These are phyloP conservation scores for Mythimna lalbum DNA, from an alignment of 2,888 invertebrate species.

Conservation along the genomic window DNA sequence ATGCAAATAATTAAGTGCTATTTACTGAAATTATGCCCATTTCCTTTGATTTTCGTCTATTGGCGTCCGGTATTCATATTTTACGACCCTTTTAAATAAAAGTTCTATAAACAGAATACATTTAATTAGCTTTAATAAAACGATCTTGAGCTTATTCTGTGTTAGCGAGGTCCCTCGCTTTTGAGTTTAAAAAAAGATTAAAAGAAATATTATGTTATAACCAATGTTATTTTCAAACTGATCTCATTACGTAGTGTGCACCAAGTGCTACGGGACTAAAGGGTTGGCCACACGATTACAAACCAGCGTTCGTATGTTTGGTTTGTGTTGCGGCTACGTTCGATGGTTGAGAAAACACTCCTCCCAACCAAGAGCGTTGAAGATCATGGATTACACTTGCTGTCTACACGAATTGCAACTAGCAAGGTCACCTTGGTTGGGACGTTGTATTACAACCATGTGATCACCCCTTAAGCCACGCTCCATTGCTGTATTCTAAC, in stretches of 20 bases:
- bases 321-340: too few species aligned
- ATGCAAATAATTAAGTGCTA: slow-evolving; percentile 5
- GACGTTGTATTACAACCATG: too few species aligned
- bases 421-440: too few species aligned
- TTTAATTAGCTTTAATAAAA: neutral
- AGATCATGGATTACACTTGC: too few species aligned
- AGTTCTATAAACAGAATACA: neutral
- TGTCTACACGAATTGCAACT: too few species aligned
- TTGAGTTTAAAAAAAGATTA: neutral
- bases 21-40: slow-evolving; percentile 2
- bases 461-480: too few species aligned
- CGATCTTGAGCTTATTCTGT: slow-evolving; percentile 2
- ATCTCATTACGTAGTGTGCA: neutral
- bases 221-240: neutral
- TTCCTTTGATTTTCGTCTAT: slow-evolving; percentile 6
- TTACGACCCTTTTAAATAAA: slow-evolving; percentile 21
- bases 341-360: too few species aligned
- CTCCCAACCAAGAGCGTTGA: too few species aligned
- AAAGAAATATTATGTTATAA: neutral
- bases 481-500: neutral
- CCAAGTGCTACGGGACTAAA: neutral
- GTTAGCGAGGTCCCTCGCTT: neutral
- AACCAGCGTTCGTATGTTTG: too few species aligned
- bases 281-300: too few species aligned
- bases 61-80: slow-evolving; percentile 23